Conservation (phyloP, 2,797 vertebrate species). For the Eulemur mongoz region DNA sequence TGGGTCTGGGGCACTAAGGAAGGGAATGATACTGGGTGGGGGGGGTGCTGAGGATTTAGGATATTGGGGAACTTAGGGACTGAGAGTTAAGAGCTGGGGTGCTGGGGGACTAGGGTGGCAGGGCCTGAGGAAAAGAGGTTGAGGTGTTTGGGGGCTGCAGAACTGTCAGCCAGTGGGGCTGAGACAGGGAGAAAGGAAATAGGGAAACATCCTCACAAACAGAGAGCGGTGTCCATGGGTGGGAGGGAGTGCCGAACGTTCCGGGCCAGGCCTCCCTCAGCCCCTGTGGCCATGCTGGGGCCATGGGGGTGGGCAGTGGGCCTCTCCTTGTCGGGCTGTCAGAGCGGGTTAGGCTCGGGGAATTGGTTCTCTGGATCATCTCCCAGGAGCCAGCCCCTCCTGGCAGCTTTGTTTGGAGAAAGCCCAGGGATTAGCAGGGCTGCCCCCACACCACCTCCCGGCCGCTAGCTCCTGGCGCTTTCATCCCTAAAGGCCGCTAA, state of each 20-base stretch:
- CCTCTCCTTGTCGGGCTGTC: conserved; percentile 95
- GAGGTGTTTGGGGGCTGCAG: background rate
- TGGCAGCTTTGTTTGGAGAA: conserved; percentile 98
- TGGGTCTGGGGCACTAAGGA: background rate
- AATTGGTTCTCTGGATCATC: conserved; percentile 99
- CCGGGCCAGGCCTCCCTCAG: background rate
- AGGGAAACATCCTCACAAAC: background rate
- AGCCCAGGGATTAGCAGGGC: conserved; percentile 99
- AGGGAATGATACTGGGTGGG: background rate
- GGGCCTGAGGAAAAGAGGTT: background rate
- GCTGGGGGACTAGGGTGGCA: background rate
- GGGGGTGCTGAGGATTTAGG: background rate
- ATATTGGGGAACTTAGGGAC: background rate
- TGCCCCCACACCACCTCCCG: conserved; percentile 93
- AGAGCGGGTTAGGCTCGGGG: conserved; percentile 97
- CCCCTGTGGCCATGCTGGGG: background rate
- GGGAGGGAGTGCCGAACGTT: background rate
- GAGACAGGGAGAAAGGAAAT: background rate
- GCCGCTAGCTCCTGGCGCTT: conserved; percentile 99
- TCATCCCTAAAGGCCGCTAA: conserved; percentile 99
- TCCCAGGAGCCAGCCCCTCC: conserved; percentile 92
- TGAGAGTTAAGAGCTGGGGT: background rate
- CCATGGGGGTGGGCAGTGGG: conserved; percentile 41
- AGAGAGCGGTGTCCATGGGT: background rate
- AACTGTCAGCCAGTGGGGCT: background rate